These are phyloP conservation scores for Sarcophilus harrisii DNA, from an alignment of 2,797 vertebrate species.

Conservation along the genomic window DNA sequence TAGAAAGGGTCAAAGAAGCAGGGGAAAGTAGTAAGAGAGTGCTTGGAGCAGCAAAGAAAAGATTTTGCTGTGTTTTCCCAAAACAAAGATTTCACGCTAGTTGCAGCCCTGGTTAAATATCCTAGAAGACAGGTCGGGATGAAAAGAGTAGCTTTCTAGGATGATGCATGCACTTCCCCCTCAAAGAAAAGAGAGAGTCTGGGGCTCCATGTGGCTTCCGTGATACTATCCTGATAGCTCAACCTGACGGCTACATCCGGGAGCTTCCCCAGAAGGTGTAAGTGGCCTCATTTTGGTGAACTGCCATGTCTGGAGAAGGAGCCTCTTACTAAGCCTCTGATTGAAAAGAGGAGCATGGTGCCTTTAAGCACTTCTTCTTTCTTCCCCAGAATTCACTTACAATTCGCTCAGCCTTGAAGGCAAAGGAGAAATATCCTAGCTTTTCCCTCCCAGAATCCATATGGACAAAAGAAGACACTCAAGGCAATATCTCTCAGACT, in stretches of 20 bases:
- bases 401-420: neutral
- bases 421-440: neutral
- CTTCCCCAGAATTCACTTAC: neutral
- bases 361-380: slow-evolving; percentile 2
- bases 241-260: neutral
- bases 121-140: neutral
- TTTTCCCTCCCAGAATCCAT: neutral
- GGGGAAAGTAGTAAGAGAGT: neutral
- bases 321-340: neutral
- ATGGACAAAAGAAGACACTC: neutral
- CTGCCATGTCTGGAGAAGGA: neutral
- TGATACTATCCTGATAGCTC: slow-evolving; percentile 19
- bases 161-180: neutral
- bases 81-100: neutral
- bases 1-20: neutral
- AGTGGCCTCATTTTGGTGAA: neutral
- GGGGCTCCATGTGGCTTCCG: neutral
- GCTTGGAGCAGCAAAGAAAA: neutral
- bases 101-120: neutral
- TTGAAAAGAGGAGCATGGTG: neutral
- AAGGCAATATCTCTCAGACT: slow-evolving; percentile 4
- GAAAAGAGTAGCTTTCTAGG: neutral
- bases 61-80: neutral
- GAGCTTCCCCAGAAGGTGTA: neutral
- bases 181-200: neutral